Conservation (phyloP, 2,113 vertebrate species). For the Pantherophis guttatus region DNA sequence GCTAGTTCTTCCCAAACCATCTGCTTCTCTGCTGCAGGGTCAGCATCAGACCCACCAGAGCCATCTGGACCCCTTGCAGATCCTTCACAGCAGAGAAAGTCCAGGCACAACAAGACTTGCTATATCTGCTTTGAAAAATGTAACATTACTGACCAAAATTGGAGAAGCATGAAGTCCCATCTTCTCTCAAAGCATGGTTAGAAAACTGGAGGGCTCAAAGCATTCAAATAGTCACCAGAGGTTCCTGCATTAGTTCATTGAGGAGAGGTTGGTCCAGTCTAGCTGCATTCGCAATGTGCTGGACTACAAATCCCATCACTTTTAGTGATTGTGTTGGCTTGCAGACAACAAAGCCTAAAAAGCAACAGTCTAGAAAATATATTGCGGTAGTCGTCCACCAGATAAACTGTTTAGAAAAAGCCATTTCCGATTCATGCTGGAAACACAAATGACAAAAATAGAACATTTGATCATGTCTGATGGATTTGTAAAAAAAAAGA, state of each 20-base stretch:
- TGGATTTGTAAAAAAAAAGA: background rate
- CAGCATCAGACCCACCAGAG: background rate
- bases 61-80: background rate
- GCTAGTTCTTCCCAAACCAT: background rate
- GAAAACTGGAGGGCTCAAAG: background rate
- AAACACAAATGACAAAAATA: background rate
- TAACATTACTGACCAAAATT: background rate
- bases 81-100: background rate
- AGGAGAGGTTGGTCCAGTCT: background rate
- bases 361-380: background rate
- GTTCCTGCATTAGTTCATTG: background rate
- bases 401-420: background rate
- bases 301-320: background rate
- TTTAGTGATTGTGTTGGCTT: background rate
- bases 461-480: background rate
- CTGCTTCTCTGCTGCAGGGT: background rate
- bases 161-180: background rate
- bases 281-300: background rate
- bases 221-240: background rate
- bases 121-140: background rate
- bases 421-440: background rate
- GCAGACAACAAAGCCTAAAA: background rate
- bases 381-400: background rate
- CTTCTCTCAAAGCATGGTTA: background rate
- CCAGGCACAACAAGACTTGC: background rate